These are phyloP conservation scores for Opisthocomus hoazin DNA, from an alignment of 2,113 vertebrate species.

Conservation along the genomic window DNA sequence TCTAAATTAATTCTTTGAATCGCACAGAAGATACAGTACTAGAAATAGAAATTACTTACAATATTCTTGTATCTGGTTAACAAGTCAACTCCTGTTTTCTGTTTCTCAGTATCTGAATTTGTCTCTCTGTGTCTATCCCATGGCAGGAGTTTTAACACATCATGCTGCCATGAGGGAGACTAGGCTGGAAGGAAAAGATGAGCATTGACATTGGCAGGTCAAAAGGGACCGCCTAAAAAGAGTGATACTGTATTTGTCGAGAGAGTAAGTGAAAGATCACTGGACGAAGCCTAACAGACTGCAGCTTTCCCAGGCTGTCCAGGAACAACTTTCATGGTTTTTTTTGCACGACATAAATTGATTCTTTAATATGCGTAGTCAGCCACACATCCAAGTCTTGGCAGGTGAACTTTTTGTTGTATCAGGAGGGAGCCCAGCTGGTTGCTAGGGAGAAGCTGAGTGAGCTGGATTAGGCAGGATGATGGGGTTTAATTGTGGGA, in stretches of 20 bases:
- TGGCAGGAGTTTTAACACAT: neutral
- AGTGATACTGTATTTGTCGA: neutral
- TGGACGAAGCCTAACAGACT: neutral
- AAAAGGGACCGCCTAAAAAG: neutral
- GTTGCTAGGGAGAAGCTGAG: neutral
- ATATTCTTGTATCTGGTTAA: neutral
- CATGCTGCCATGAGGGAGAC: neutral
- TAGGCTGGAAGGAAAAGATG: neutral
- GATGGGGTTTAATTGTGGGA: neutral
- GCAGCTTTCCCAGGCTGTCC: neutral
- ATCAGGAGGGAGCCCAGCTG: neutral
- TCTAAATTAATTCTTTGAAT: conserved; percentile 20
- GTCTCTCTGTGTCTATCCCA: neutral
- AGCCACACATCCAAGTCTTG: neutral
- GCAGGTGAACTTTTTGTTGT: neutral
- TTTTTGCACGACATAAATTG: neutral
- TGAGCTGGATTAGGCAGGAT: neutral
- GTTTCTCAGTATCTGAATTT: neutral
- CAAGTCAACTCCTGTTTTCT: neutral
- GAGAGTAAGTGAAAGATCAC: neutral
- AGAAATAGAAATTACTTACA: neutral
- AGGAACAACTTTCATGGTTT: neutral
- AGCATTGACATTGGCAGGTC: neutral
- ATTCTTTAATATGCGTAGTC: neutral
- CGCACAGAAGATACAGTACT: neutral